phyloP scores from a whole-genome alignment of 2,888 invertebrate genomes.

The Ennomos erosarius region DNA sequence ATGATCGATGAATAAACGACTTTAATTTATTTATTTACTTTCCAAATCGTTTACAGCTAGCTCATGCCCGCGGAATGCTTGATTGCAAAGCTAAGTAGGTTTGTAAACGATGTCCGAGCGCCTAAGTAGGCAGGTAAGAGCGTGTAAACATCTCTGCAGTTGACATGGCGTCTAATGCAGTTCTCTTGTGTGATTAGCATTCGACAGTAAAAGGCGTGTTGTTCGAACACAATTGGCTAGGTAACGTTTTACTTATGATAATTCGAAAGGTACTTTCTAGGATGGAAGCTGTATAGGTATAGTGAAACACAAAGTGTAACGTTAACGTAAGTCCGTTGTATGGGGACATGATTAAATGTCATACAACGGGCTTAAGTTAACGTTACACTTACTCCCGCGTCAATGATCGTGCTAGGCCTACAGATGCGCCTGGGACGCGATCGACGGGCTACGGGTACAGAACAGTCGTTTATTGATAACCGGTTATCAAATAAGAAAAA shows the following conservation, averaged over 20 bases:
- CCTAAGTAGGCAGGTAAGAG: slow-evolving; percentile 2
- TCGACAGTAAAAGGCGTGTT: slow-evolving; percentile 47
- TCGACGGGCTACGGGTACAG: no score
- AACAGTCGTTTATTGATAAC: no score
- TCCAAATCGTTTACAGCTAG: not conserved
- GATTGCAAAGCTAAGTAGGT: slow-evolving; percentile 13
- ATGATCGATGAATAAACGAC: no score
- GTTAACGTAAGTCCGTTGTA: no score
- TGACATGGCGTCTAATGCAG: slow-evolving; percentile 43
- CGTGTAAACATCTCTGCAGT: slow-evolving; percentile 2
- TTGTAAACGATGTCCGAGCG: slow-evolving; percentile 11
- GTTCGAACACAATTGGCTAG: slow-evolving; percentile 9
- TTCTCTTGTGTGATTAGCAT: slow-evolving; percentile 45
- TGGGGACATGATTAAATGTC: no score
- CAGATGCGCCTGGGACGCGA: no score
- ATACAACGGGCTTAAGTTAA: no score
- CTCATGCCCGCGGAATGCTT: not conserved
- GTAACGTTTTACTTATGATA: slow-evolving; percentile 12
- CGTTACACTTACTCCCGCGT: no score
- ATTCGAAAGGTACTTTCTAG: slow-evolving; percentile 1
- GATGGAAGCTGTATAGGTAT: not conserved
- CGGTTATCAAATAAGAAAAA: no score
- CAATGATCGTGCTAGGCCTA: no score
- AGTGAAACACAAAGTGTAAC: no score
- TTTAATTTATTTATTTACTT: slow-evolving; percentile 7